These are phyloP conservation scores for Luehdorfia chinensis DNA, from an alignment of 1,140 invertebrate species.

Conservation along the genomic window DNA sequence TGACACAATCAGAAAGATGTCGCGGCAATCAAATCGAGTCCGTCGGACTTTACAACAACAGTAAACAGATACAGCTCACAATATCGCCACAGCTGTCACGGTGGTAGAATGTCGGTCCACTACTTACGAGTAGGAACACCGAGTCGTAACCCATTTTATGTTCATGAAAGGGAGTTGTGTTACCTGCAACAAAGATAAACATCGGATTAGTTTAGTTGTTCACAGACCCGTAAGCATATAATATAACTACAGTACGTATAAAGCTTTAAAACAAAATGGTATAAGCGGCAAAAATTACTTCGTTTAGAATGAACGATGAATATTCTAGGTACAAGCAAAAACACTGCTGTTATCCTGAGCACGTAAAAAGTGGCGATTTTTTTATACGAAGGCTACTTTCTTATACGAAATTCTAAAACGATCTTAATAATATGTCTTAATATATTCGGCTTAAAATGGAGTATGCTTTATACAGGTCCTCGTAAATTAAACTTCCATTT, in stretches of 20 bases:
- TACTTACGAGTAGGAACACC: constrained; percentile 2
- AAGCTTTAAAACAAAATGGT: constrained; percentile 1
- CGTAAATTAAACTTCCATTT: constrained; percentile 16
- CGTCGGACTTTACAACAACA: no score
- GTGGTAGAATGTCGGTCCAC: constrained; percentile 3
- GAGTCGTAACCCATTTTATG: constrained; percentile 8
- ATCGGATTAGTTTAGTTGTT: constrained; percentile 16
- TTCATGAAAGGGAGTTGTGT: constrained; percentile 5
- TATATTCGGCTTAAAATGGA: neutral
- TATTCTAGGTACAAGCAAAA: no score
- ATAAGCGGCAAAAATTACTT: constrained; percentile 3
- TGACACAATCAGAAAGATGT: no score
- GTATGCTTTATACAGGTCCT: neutral
- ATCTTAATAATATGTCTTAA: constrained; percentile 5
- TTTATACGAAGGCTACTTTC: no score
- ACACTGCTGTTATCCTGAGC: no score
- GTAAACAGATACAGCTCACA: no score
- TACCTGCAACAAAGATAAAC: constrained; percentile 17
- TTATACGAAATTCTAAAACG: no score
- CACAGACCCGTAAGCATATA: constrained; percentile 3
- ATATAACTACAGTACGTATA: neutral
- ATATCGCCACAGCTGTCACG: no score
- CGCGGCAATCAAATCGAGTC: no score
- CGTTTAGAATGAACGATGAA: neutral
- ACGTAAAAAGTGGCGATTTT: no score